Evolutionary conservation across 2,113 vertebrate species (phyloP).

Genomic region (Chelonoidis abingdonii): DNA sequence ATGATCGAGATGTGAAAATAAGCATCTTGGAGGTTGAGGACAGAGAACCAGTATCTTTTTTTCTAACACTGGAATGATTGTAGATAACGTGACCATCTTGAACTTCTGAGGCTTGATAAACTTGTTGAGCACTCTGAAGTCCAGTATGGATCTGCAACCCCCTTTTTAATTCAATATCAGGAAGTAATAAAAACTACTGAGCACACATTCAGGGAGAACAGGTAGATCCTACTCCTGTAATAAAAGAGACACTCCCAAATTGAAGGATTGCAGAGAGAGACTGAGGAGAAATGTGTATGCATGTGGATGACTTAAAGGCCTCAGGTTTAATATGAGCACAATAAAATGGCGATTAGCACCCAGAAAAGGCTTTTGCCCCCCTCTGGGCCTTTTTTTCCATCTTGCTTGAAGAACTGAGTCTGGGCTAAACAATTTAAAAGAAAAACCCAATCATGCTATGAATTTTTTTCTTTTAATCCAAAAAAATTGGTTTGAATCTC

Average conservation of each 20-base stretch:
- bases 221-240: neutral
- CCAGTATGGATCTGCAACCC: too few species aligned
- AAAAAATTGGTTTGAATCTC: neutral
- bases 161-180: too few species aligned
- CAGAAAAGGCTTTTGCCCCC: neutral
- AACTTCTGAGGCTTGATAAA: too few species aligned
- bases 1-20: too few species aligned
- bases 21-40: too few species aligned
- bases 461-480: neutral
- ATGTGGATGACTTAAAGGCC: neutral
- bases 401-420: neutral
- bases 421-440: neutral
- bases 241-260: neutral
- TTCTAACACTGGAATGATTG: too few species aligned
- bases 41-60: too few species aligned
- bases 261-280: neutral
- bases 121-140: too few species aligned
- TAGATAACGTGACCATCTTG: too few species aligned
- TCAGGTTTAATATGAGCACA: slow-evolving; percentile 10
- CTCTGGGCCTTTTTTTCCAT: neutral
- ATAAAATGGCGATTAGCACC: slow-evolving; percentile 1
- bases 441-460: neutral
- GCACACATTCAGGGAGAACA: neutral
- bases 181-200: too few species aligned
- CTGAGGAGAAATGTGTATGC: neutral